Evolutionary conservation across 2,797 vertebrate genomes (phyloP).

Genomic region (Parauchenoglanis punctatus): DNA sequence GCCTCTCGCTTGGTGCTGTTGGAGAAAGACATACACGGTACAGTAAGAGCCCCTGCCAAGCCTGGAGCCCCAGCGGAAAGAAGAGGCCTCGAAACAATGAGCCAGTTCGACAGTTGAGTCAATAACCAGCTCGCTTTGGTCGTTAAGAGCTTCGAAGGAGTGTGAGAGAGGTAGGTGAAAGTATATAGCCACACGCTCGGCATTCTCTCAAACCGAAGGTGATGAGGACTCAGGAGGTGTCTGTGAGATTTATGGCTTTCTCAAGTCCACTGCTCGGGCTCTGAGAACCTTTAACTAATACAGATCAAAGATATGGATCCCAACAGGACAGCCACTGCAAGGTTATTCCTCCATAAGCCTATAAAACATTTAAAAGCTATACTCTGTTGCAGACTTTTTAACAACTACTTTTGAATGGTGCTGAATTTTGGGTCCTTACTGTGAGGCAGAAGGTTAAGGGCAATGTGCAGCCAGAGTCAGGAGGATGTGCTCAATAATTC

Average conservation of each 20-base stretch:
- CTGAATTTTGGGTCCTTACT: slow-evolving; percentile 43
- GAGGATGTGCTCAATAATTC: slow-evolving; percentile 53
- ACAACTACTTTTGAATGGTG: slow-evolving; percentile 42
- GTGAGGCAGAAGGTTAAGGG: slow-evolving; percentile 51
- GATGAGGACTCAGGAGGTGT: slow-evolving; percentile 64
- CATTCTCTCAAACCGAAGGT: slow-evolving; percentile 57
- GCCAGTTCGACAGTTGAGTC: slow-evolving; percentile 67
- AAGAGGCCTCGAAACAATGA: slow-evolving; percentile 63
- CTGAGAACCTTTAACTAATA: slow-evolving; percentile 52
- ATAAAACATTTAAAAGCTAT: slow-evolving; percentile 58
- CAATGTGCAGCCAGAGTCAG: slow-evolving; percentile 31
- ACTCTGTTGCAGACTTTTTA: slow-evolving; percentile 39
- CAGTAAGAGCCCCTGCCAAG: slow-evolving; percentile 11
- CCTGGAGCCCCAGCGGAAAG: slow-evolving; percentile 57
- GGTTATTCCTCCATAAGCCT: slow-evolving; percentile 55
- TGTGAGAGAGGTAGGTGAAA: slow-evolving; percentile 58
- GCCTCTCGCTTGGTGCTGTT: not conserved
- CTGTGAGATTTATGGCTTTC: slow-evolving; percentile 59
- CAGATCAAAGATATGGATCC: slow-evolving; percentile 60
- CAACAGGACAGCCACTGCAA: slow-evolving; percentile 54
- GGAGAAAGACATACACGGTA: slow-evolving; percentile 23
- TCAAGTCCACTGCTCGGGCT: slow-evolving; percentile 44
- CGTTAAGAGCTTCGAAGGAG: slow-evolving; percentile 67
- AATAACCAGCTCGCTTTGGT: slow-evolving; percentile 69
- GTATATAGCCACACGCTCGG: slow-evolving; percentile 53